Evolutionary conservation across 2,113 vertebrate species (phyloP).

Genomic region (Symphodus melops): DNA sequence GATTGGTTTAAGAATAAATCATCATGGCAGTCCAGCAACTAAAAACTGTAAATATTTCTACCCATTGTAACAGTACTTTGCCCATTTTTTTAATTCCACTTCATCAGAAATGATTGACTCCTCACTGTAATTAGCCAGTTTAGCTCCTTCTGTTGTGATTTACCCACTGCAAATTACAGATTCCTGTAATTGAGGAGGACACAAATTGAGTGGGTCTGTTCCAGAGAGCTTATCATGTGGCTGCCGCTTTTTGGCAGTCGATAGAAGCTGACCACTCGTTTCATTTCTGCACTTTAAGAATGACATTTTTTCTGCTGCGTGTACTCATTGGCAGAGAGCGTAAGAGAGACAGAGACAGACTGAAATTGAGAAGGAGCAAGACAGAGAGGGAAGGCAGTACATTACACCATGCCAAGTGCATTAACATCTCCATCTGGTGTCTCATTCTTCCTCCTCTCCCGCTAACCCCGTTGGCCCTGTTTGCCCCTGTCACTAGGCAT

Average conservation of each 20-base stretch:
- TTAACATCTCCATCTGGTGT: conserved; percentile 84
- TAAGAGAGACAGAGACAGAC: conserved; percentile 2
- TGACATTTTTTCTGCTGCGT: conserved; percentile 58
- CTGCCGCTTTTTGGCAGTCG: conserved; percentile 42
- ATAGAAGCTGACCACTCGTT: conserved; percentile 23
- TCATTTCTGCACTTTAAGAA: conserved; percentile 36
- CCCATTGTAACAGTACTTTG: conserved; percentile 5
- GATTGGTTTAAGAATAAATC: background rate
- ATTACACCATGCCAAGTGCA: conserved; percentile 73
- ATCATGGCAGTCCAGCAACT: background rate
- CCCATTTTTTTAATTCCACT: background rate
- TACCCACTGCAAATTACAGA: conserved; percentile 40
- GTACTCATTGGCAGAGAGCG: conserved; percentile 28
- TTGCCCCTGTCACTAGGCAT: conserved; percentile 64
- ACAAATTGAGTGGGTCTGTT: conserved; percentile 24
- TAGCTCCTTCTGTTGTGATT: conserved; percentile 30
- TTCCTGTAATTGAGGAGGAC: conserved; percentile 45
- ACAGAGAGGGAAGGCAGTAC: conserved; percentile 27
- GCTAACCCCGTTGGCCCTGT: conserved; percentile 63
- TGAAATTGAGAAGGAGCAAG: conserved; percentile 34
- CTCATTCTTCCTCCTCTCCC: conserved; percentile 58
- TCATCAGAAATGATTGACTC: conserved; percentile 21
- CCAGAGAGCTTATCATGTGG: conserved; percentile 25
- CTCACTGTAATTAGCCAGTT: conserved; percentile 27
- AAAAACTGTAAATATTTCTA: background rate